These are phyloP conservation scores for Oryzias dopingdopingensis DNA, from an alignment of 2,797 vertebrate genomes.

Conservation along the genomic window DNA sequence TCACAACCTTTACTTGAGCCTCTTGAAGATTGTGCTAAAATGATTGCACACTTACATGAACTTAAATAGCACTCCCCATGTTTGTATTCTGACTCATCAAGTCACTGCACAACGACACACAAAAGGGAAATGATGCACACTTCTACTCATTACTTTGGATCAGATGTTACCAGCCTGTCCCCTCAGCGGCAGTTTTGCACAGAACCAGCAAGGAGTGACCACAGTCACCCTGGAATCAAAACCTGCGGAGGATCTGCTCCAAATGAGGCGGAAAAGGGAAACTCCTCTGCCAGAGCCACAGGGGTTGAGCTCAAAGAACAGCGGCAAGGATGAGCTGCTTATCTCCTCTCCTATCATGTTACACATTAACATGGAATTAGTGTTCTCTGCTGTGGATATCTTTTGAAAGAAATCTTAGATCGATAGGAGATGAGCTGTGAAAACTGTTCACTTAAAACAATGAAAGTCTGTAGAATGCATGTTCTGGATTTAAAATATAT, in stretches of 20 bases:
- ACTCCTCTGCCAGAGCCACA: slow-evolving; percentile 17
- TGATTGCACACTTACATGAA: slow-evolving; percentile 14
- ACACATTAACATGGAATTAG: too few species aligned
- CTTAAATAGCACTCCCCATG: slow-evolving; percentile 25
- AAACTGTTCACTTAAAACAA: too few species aligned
- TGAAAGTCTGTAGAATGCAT: too few species aligned
- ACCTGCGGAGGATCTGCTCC: slow-evolving; percentile 49
- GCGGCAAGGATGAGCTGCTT: too few species aligned
- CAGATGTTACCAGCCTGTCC: slow-evolving; percentile 55
- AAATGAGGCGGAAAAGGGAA: slow-evolving; percentile 49
- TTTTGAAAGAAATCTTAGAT: too few species aligned
- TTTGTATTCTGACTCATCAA: slow-evolving; percentile 37
- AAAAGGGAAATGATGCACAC: slow-evolving; percentile 50
- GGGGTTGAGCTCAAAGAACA: not conserved
- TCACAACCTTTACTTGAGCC: too few species aligned
- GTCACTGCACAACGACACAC: slow-evolving; percentile 40
- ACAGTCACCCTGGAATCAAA: slow-evolving; percentile 39
- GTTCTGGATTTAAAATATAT: too few species aligned
- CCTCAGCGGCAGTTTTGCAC: slow-evolving; percentile 33
- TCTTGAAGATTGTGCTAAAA: not conserved
- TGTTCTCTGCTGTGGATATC: too few species aligned
- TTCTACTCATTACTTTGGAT: slow-evolving; percentile 43
- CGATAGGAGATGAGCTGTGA: too few species aligned
- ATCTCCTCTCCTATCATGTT: too few species aligned
- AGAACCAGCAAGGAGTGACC: slow-evolving; percentile 34